phyloP scores from a whole-genome alignment of 1,140 invertebrate genomes.

The Drosophila elegans region DNA sequence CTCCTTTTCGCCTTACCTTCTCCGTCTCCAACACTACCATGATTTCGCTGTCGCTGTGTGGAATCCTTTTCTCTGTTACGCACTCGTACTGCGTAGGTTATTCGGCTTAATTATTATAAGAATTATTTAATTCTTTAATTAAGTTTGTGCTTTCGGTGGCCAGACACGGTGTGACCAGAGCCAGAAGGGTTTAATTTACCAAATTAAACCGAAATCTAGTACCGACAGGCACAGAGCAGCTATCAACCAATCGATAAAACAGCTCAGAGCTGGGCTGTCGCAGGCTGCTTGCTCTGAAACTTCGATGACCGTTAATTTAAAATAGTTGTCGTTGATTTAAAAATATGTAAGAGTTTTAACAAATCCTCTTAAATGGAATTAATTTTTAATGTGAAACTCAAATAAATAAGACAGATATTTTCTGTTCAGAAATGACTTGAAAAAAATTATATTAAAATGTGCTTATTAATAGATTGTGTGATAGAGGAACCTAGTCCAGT shows the following conservation, averaged over 20 bases:
- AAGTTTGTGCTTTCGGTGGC: slow-evolving; percentile 40
- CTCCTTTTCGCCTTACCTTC: slow-evolving; percentile 58
- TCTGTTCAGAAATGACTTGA: too few species aligned
- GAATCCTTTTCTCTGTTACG: slow-evolving; percentile 42
- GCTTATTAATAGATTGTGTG: too few species aligned
- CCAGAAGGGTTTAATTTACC: not conserved
- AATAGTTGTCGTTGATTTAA: not conserved
- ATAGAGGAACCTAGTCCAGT: too few species aligned
- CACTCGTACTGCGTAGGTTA: slow-evolving; percentile 52
- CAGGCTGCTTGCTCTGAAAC: not conserved
- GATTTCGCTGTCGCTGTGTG: slow-evolving; percentile 33
- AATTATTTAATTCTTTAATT: slow-evolving; percentile 61
- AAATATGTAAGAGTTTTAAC: too few species aligned
- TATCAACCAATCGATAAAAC: slow-evolving; percentile 1
- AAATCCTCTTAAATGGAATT: too few species aligned
- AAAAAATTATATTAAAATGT: too few species aligned
- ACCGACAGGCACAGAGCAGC: not conserved
- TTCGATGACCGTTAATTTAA: not conserved
- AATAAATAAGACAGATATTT: too few species aligned
- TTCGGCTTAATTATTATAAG: slow-evolving; percentile 24
- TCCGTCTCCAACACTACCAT: slow-evolving; percentile 76
- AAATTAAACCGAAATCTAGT: slow-evolving; percentile 7
- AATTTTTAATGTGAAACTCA: too few species aligned
- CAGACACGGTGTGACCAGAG: slow-evolving; percentile 52
- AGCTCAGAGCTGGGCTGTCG: not conserved